phyloP scores from a whole-genome alignment of 2,888 invertebrate genomes.

The Lochmaea capreae region DNA sequence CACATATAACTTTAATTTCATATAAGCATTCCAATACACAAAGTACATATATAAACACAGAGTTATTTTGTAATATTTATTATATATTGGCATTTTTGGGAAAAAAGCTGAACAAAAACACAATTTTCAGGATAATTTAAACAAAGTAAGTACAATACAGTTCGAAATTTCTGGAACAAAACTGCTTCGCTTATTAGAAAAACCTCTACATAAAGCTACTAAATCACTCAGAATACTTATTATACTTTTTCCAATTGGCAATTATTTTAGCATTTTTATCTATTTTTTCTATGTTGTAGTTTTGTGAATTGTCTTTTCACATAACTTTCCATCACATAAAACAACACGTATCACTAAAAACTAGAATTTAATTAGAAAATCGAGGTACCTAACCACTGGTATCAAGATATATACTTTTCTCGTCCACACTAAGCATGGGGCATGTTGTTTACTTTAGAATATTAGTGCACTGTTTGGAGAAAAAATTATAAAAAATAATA shows the following conservation, averaged over 20 bases:
- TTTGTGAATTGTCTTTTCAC: conserved; percentile 54
- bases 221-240: conserved; percentile 25
- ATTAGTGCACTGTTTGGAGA: conserved; percentile 49
- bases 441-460: conserved; percentile 55
- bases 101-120: too few species aligned
- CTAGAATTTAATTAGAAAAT: conserved; percentile 28
- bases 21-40: too few species aligned
- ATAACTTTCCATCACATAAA: conserved; percentile 48
- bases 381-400: conserved; percentile 59
- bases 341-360: conserved; percentile 43
- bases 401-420: conserved; percentile 64
- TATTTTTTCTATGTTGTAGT: conserved; percentile 53
- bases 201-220: conserved; percentile 36
- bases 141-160: background rate
- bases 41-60: too few species aligned
- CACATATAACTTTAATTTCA: too few species aligned
- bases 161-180: background rate
- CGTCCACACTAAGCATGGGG: conserved; percentile 64
- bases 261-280: conserved; percentile 41
- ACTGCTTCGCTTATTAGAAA: conserved; percentile 17
- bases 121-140: conserved; percentile 4
- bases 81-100: too few species aligned
- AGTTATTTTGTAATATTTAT: too few species aligned
- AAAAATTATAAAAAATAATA: background rate
- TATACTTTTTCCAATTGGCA: conserved; percentile 44